phyloP scores from a whole-genome alignment of 1,140 invertebrate species.

The Magallana ariakensis region DNA sequence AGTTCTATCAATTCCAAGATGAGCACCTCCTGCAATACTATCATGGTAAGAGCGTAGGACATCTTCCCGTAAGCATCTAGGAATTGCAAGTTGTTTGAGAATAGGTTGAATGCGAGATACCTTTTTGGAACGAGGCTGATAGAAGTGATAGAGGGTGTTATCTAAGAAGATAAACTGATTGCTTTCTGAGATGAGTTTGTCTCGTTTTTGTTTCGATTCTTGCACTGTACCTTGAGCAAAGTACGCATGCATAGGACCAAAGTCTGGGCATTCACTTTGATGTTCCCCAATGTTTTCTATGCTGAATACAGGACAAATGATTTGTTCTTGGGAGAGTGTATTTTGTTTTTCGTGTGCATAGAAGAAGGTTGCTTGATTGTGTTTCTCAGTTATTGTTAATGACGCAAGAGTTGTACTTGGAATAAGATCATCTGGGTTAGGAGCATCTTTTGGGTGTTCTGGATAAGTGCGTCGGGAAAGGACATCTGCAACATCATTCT shows the following conservation, averaged over 20 bases:
- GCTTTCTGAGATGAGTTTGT: too few relatives aligned
- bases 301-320: background rate
- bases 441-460: too few relatives aligned
- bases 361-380: slow-evolving; percentile 24
- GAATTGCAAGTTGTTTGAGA: slow-evolving; percentile 52
- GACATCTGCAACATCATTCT: slow-evolving; percentile 29
- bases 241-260: slow-evolving; percentile 46
- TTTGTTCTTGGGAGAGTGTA: background rate
- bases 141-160: too few relatives aligned
- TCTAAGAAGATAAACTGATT: too few relatives aligned
- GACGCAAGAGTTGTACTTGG: too few relatives aligned
- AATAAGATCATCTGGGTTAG: background rate
- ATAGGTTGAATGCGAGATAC: too few relatives aligned
- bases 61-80: slow-evolving; percentile 47
- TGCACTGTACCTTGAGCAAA: slow-evolving; percentile 26
- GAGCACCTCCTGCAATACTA: slow-evolving; percentile 55
- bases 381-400: background rate
- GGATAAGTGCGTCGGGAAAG: slow-evolving; percentile 32
- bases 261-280: slow-evolving; percentile 55
- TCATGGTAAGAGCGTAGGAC: slow-evolving; percentile 59
- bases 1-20: slow-evolving; percentile 60
- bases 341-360: background rate
- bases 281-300: background rate
- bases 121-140: too few relatives aligned
- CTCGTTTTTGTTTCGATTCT: slow-evolving; percentile 17